Evolutionary conservation across 2,888 invertebrate genomes (phyloP).

Genomic region (Archaeoteleia sp.): DNA sequence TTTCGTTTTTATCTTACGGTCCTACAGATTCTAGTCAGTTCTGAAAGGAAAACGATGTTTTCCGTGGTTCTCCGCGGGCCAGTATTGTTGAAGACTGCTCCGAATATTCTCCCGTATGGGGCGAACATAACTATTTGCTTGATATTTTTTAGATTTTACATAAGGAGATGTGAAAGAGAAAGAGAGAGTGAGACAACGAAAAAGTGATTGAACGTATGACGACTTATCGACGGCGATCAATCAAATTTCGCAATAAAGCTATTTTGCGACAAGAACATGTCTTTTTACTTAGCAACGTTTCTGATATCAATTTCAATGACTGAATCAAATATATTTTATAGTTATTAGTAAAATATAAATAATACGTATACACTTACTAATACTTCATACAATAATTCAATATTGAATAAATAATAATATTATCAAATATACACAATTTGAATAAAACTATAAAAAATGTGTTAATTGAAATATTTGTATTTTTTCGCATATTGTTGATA

Average conservation of each 20-base stretch:
- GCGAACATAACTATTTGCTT: constrained; percentile 63
- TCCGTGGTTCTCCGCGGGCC: constrained; percentile 62
- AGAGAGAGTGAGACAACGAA: constrained; percentile 34
- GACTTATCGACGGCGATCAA: constrained; percentile 66
- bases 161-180: constrained; percentile 24
- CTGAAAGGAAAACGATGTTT: constrained; percentile 73
- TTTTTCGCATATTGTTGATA: no score
- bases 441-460: no score
- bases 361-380: no score
- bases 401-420: no score
- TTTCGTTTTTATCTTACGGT: constrained; percentile 42
- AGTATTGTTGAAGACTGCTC: constrained; percentile 56
- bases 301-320: neutral
- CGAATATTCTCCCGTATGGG: constrained; percentile 58
- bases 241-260: constrained; percentile 70
- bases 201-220: constrained; percentile 45
- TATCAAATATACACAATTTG: no score
- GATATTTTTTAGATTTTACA: constrained; percentile 54
- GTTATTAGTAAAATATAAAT: no score
- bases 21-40: constrained; percentile 58
- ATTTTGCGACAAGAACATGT: constrained; percentile 68
- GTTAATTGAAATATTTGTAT: no score
- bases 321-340: no score
- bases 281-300: constrained; percentile 69
- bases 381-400: no score